Percentiles rank a stretch among this genome's conserved stretches.
These are phyloP conservation scores for Alouatta caraya DNA, from an alignment of 2,797 vertebrate genomes.

Conservation along the genomic window DNA sequence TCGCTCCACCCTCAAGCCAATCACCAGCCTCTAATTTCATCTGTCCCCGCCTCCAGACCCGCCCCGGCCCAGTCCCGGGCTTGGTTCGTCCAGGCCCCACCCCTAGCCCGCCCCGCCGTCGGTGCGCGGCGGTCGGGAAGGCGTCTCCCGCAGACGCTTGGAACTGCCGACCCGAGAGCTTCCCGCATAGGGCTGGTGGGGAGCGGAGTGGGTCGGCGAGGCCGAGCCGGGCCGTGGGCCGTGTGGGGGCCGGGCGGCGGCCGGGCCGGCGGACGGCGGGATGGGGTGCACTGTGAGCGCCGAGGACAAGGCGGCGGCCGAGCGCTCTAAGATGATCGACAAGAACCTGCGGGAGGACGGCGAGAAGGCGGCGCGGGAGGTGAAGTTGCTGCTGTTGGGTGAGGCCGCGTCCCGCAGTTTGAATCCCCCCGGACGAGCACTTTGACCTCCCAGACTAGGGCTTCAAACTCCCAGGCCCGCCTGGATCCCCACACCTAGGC, in stretches of 20 bases:
- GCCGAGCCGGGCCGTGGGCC: constrained; percentile 55
- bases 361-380: constrained; percentile 97
- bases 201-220: constrained; percentile 49
- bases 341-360: constrained; percentile 98
- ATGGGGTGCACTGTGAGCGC: constrained; percentile 99
- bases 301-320: constrained; percentile 97
- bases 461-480: not conserved
- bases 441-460: fast-evolving
- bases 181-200: constrained; percentile 32
- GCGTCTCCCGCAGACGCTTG: constrained; percentile 64
- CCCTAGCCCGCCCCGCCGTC: constrained; percentile 59
- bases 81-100: not conserved
- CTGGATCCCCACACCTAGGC: not conserved
- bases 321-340: constrained; percentile 98
- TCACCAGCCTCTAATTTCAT: not conserved
- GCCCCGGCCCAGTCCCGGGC: constrained; percentile 19
- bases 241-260: constrained; percentile 67
- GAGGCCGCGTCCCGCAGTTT: constrained; percentile 52
- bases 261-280: constrained; percentile 82
- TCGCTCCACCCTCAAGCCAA: constrained; percentile 43
- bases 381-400: constrained; percentile 96
- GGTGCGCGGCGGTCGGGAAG: constrained; percentile 66
- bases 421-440: not conserved
- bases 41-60: not conserved
- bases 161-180: constrained; percentile 47